Evolutionary conservation across 2,113 vertebrate species (phyloP).

Genomic region (Dunckerocampus dactyliophorus): DNA sequence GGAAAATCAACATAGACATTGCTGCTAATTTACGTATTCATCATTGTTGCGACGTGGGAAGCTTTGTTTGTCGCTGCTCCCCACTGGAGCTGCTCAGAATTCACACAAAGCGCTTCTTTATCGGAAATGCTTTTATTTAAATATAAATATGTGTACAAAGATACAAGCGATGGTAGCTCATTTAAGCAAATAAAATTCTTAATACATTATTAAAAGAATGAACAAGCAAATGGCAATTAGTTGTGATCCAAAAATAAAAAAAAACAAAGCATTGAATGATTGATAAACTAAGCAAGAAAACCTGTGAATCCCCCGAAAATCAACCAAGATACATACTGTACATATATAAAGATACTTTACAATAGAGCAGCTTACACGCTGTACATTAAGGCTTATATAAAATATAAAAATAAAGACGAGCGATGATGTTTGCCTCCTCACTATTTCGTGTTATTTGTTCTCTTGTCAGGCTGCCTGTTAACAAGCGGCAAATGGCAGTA

Average conservation of each 20-base stretch:
- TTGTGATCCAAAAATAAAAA: constrained; percentile 55
- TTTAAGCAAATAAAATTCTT: constrained; percentile 76
- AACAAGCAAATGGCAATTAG: constrained; percentile 71
- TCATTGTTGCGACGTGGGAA: constrained; percentile 56
- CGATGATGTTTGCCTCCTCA: constrained; percentile 71
- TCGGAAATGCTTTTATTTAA: constrained; percentile 82
- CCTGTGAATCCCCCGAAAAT: constrained; percentile 59
- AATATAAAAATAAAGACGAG: constrained; percentile 83
- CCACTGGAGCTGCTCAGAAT: constrained; percentile 28
- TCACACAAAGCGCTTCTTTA: constrained; percentile 51
- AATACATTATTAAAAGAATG: constrained; percentile 73
- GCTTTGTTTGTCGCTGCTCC: constrained; percentile 60
- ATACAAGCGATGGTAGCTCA: constrained; percentile 78
- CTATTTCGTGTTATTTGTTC: constrained; percentile 58
- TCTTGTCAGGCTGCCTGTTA: constrained; percentile 59
- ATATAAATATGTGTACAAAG: constrained; percentile 87
- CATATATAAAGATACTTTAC: constrained; percentile 80
- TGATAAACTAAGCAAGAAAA: constrained; percentile 58
- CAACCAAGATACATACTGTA: constrained; percentile 65
- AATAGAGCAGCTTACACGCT: constrained; percentile 77
- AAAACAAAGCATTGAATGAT: constrained; percentile 63
- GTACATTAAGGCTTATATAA: constrained; percentile 84
- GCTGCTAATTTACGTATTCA: constrained; percentile 73
- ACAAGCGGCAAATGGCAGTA: constrained; percentile 72
- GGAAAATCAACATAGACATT: constrained; percentile 71